Base-by-base conservation (phyloP, 2,888 invertebrate genomes). In the Erebia epiphron region DNA sequence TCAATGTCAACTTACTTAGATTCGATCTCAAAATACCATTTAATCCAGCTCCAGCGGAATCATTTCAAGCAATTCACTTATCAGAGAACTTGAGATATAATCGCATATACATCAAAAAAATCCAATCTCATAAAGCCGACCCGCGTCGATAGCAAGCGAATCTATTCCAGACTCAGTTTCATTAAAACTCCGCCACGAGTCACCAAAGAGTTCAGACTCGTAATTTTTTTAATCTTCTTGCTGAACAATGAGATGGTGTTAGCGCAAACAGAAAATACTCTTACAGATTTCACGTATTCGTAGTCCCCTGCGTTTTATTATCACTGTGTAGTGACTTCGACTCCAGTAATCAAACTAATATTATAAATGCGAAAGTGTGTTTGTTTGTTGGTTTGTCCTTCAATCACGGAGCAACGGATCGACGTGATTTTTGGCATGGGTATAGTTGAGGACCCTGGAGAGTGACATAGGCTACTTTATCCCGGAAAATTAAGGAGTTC, bases 221-320 rank as follows among this genome's bases (percentile, higher is more conserved):
- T 80, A 80, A 85, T 83, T 84, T 85, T 86, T 86, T 86, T 85
- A 67, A 86, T 86, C 84, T 84, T 79, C 81, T 77, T 78, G 74
- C 79, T 77, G 82, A 82, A 85, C 84, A 85, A 85, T 76, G 57
- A 71, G 67, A 62, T 69, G 61, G 73, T 71, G 71, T 69, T 71
- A 73, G 67, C 67, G 74, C 71, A 72, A 72, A 75, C 70, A 72
- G 69, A 73, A 67, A 72, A 57, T 73, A 72, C 52, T 65, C 60
- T 60, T 74, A 75, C 73, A 72, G 67, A 73, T 67, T 71, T 68
- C 56, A 26, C 50, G 54, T 63, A 43, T 43, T 35, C 35, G 43
- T 2, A 63, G 35, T 56, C 21, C n/a, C 21, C 9, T 13, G 41
- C 18, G 43, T 21, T 50, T 50, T 5, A 49, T 49, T 26, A 16